A percentile compares a stretch with the other conserved stretches of the same genome.
Conservation (phyloP, 2,888 invertebrate genomes). For the Drosophila pseudotakahashii region DNA sequence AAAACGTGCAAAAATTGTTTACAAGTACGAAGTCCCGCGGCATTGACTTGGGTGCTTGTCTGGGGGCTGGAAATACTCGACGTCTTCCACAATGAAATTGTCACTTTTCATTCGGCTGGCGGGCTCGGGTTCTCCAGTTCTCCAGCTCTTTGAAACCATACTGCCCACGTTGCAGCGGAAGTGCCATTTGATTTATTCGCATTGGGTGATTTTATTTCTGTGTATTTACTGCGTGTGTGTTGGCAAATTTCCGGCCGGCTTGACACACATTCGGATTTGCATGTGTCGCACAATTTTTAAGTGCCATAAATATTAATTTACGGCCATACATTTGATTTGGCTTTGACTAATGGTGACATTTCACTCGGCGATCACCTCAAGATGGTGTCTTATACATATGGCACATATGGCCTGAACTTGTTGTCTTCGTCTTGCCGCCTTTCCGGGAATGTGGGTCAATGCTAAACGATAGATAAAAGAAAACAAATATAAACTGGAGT, state of each 20-base stretch:
- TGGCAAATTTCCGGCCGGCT: conserved; percentile 68
- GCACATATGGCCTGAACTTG: conserved; percentile 38
- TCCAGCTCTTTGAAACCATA: conserved; percentile 1
- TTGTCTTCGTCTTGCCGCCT: conserved; percentile 51
- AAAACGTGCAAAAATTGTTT: conserved; percentile 27
- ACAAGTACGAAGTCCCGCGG: conserved; percentile 44
- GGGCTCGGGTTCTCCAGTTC: conserved; percentile 2
- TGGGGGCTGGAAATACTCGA: conserved; percentile 34
- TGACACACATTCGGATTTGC: conserved; percentile 71
- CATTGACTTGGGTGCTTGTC: conserved; percentile 48
- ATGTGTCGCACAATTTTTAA: conserved; percentile 45
- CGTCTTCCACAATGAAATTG: conserved; percentile 74
- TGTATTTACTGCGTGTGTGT: conserved; percentile 27
- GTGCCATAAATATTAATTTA: conserved; percentile 62
- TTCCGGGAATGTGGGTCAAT: conserved; percentile 73
- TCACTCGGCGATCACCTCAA: conserved; percentile 32
- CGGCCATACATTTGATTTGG: conserved; percentile 37
- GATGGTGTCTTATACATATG: conserved; percentile 24
- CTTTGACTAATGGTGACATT: conserved; percentile 49
- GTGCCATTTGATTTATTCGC: conserved; percentile 75
- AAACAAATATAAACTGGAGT: not conserved
- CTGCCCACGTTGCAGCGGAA: conserved; percentile 66
- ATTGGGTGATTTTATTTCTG: conserved; percentile 59
- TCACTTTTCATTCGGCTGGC: conserved; percentile 66
- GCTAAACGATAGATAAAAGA: conserved; percentile 52